Evolutionary conservation across 2,797 vertebrate species (phyloP).

Genomic region (Notolepis coatsorum): DNA sequence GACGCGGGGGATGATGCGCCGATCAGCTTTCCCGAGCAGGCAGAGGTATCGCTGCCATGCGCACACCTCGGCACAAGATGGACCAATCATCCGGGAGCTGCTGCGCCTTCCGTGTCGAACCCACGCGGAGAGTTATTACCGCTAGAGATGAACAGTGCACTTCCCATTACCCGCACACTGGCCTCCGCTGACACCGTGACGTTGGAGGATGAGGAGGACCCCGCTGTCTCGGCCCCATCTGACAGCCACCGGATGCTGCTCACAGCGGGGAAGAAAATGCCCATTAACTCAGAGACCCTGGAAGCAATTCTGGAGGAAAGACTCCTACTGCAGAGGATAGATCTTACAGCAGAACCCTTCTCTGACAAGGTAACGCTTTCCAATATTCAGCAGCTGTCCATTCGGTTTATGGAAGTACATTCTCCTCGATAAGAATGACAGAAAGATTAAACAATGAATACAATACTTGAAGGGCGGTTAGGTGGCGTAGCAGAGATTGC

Average conservation of each 20-base stretch:
- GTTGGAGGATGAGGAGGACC: slow-evolving; percentile 9
- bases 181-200: slow-evolving; percentile 44
- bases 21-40: slow-evolving; percentile 13
- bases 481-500: too few species aligned
- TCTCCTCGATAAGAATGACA: too few species aligned
- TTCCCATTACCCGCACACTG: slow-evolving; percentile 20
- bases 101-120: slow-evolving; percentile 49
- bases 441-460: too few species aligned
- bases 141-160: slow-evolving; percentile 62
- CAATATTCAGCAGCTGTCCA: neutral
- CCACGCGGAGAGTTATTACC: slow-evolving; percentile 43
- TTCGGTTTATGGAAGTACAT: too few species aligned
- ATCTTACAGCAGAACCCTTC: slow-evolving; percentile 85
- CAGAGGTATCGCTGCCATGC: slow-evolving; percentile 55
- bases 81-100: slow-evolving; percentile 73
- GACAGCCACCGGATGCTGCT: slow-evolving; percentile 82
- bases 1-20: neutral
- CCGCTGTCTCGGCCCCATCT: slow-evolving; percentile 72
- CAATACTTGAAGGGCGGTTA: too few species aligned
- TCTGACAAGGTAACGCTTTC: slow-evolving; percentile 78
- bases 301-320: slow-evolving; percentile 81
- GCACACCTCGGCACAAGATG: slow-evolving; percentile 74
- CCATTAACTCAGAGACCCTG: slow-evolving; percentile 71
- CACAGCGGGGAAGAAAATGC: slow-evolving; percentile 73
- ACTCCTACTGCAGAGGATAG: slow-evolving; percentile 79